Conservation (phyloP, 2,888 invertebrate genomes). For the Helleia helle region DNA sequence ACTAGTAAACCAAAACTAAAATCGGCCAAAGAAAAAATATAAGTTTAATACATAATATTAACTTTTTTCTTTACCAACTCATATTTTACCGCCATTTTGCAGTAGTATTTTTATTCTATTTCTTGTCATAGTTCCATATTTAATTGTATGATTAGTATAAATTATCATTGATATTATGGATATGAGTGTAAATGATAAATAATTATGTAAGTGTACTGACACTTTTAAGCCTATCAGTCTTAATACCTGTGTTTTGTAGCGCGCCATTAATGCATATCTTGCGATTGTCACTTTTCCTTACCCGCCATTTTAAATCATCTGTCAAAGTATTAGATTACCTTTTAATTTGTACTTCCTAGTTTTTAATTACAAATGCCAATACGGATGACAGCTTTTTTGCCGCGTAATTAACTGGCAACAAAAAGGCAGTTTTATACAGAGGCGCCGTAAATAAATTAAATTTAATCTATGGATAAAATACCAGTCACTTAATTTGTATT, state of each 20-base stretch:
- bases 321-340: not conserved
- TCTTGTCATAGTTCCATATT: no score
- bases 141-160: no score
- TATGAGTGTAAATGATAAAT: no score
- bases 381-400: not conserved
- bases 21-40: no score
- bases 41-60: no score
- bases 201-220: no score
- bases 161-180: no score
- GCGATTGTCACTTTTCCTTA: not conserved
- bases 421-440: not conserved
- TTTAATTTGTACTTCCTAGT: not conserved
- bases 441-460: not conserved
- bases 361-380: not conserved
- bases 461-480: not conserved
- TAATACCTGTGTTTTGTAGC: not conserved
- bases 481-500: not conserved
- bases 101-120: no score
- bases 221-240: not conserved
- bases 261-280: not conserved
- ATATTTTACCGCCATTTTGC: no score
- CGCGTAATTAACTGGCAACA: not conserved
- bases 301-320: not conserved
- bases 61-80: no score
- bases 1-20: no score